Percentiles rank a stretch among this genome's conserved stretches.
Evolutionary conservation across 2,888 invertebrate species (phyloP).

Genomic region (Epicampocera succincta): DNA sequence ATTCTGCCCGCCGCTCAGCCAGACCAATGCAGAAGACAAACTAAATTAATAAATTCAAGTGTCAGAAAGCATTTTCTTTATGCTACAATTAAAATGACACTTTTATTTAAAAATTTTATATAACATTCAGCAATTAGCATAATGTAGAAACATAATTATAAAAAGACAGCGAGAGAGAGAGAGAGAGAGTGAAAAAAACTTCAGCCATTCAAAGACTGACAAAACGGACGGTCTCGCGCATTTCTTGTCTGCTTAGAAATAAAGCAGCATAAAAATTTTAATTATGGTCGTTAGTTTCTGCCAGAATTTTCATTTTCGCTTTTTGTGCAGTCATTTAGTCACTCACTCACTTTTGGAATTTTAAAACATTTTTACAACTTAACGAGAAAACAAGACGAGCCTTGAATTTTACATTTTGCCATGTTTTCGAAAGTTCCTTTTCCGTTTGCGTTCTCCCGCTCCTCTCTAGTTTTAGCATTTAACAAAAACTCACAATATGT

Average conservation of each 20-base stretch:
- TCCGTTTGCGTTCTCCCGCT: neutral
- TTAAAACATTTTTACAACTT: conserved; percentile 2
- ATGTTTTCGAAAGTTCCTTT: neutral
- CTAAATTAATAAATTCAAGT: conserved; percentile 24
- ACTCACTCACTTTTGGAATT: neutral
- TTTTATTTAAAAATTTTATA: conserved; percentile 51
- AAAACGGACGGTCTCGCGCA: conserved; percentile 4
- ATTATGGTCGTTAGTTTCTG: conserved; percentile 31
- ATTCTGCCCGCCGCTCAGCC: neutral
- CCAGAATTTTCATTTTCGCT: neutral
- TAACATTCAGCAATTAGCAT: conserved; percentile 60
- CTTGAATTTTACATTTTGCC: conserved; percentile 11
- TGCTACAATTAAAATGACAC: conserved; percentile 38
- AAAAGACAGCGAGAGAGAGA: too few relatives aligned
- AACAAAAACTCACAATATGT: neutral
- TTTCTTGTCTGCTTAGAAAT: conserved; percentile 18
- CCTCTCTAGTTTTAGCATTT: neutral
- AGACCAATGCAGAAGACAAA: neutral
- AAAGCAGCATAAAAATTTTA: conserved; percentile 49
- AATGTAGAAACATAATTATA: conserved; percentile 28
- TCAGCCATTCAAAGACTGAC: neutral
- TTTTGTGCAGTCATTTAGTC: neutral
- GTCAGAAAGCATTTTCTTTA: conserved; percentile 46
- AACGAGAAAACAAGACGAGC: conserved; percentile 13
- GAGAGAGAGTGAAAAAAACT: neutral